Evolutionary conservation across 2,888 invertebrate genomes (phyloP).

Genomic region (Tetragonula carbonaria): DNA sequence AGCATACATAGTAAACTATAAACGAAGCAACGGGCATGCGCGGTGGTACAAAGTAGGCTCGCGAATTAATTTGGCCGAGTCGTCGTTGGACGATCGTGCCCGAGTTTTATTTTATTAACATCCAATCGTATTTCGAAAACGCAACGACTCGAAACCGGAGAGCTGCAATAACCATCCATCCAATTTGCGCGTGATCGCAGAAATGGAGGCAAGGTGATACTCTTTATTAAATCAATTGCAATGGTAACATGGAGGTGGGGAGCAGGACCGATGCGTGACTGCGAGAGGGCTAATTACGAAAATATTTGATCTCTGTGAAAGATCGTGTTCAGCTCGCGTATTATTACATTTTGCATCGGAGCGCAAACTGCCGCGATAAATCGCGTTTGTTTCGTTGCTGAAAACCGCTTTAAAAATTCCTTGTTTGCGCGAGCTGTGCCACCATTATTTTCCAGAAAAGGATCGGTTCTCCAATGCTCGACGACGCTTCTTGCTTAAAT

Average conservation of each 20-base stretch:
- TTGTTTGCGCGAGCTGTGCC: not conserved
- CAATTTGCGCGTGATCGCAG: conserved; percentile 55
- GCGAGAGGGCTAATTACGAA: conserved; percentile 50
- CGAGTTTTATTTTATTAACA: conserved; percentile 55
- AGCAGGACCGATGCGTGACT: not conserved
- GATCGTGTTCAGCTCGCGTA: conserved; percentile 22
- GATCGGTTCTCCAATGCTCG: not conserved
- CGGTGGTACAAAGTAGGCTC: conserved; percentile 13
- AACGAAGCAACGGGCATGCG: not conserved
- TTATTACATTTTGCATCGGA: conserved; percentile 10
- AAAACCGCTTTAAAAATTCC: not conserved
- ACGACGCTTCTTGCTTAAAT: not conserved
- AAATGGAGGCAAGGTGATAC: conserved; percentile 54
- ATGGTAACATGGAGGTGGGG: not conserved
- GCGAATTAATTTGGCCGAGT: conserved; percentile 48
- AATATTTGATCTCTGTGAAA: conserved; percentile 53
- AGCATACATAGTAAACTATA: not conserved
- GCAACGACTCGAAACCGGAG: conserved; percentile 12
- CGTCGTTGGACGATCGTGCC: conserved; percentile 21
- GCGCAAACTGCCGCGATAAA: not conserved
- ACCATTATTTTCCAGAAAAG: not conserved
- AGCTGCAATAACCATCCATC: conserved; percentile 53
- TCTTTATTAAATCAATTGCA: conserved; percentile 60
- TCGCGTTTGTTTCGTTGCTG: not conserved
- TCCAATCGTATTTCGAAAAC: conserved; percentile 56